These are phyloP conservation scores for Takifugu flavidus DNA, from an alignment of 2,113 vertebrate species.

Conservation along the genomic window DNA sequence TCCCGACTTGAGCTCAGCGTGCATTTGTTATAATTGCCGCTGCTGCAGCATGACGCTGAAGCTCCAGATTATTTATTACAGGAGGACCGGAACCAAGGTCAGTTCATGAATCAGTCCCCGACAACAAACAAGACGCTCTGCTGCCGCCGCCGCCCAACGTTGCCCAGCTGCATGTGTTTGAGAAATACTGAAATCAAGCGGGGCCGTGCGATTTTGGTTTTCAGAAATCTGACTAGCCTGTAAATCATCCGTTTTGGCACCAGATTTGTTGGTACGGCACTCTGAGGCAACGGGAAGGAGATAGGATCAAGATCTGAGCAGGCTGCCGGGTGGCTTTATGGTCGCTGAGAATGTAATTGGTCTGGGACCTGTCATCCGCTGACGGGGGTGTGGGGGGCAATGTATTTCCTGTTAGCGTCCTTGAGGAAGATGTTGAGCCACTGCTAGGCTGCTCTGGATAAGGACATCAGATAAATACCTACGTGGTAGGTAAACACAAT, in stretches of 20 bases:
- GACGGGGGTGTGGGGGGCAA: not conserved
- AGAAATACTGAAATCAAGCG: slow-evolving; percentile 16
- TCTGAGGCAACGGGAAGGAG: slow-evolving; percentile 6
- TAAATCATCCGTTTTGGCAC: not conserved
- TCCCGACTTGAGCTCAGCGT: slow-evolving; percentile 4
- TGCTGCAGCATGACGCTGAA: slow-evolving; percentile 10
- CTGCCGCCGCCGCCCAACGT: slow-evolving; percentile 33
- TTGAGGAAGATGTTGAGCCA: slow-evolving; percentile 16
- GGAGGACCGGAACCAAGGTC: slow-evolving; percentile 57
- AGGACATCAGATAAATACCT: slow-evolving; percentile 36
- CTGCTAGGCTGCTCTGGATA: slow-evolving; percentile 11
- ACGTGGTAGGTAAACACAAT: slow-evolving; percentile 50
- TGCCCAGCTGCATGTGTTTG: slow-evolving; percentile 54
- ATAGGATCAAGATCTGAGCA: slow-evolving; percentile 3
- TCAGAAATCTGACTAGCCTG: too few relatives aligned
- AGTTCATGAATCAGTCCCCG: slow-evolving; percentile 61
- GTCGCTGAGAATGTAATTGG: slow-evolving; percentile 18
- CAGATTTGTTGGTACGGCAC: slow-evolving; percentile 4
- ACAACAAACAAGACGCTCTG: slow-evolving; percentile 51
- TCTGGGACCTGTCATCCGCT: slow-evolving; percentile 9
- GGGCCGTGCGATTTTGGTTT: slow-evolving; percentile 1
- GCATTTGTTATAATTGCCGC: slow-evolving; percentile 23
- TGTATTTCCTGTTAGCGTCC: slow-evolving; percentile 26
- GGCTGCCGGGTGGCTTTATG: slow-evolving; percentile 21
- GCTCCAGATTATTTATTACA: slow-evolving; percentile 38